A percentile compares a stretch with the other conserved stretches of the same genome.
Evolutionary conservation across 1,140 invertebrate genomes (phyloP).

Genomic region (Panagrolaimus sp.): DNA sequence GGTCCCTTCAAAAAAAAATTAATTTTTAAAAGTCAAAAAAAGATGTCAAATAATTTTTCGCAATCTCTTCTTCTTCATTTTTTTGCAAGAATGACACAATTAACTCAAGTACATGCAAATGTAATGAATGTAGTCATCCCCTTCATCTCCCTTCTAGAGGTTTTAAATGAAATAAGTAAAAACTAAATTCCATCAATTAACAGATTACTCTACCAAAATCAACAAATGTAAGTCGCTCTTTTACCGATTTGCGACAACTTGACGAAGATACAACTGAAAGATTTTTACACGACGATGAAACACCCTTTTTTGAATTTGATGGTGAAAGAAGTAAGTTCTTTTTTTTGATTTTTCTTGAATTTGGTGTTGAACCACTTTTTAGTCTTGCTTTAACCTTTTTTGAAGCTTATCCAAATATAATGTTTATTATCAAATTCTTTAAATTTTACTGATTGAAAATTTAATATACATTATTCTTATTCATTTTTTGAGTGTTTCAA

Average conservation of each 20-base stretch:
- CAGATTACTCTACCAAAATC: not conserved
- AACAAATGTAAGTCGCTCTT: not conserved
- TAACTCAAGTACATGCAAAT: not conserved
- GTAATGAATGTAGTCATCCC: not conserved
- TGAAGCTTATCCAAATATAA: not conserved
- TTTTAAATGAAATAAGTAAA: not conserved
- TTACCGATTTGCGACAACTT: not conserved
- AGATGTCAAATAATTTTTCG: not conserved
- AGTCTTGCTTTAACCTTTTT: not conserved
- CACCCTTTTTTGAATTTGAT: constrained; percentile 11
- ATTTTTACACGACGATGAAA: not conserved
- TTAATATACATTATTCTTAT: not conserved
- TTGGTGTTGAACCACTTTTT: not conserved
- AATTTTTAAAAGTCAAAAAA: constrained; percentile 3
- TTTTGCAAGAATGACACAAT: not conserved
- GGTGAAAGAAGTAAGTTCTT: no score
- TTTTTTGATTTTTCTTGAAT: not conserved
- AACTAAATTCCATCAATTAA: constrained; percentile 9
- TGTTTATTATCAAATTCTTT: not conserved
- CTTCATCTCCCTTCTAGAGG: not conserved
- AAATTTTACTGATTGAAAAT: not conserved
- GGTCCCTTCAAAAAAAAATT: not conserved
- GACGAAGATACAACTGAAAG: not conserved
- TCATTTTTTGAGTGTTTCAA: no score
- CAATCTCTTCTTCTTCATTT: not conserved